These are phyloP conservation scores for Rhabdophis nuchalis DNA, from an alignment of 2,797 vertebrate species.

Conservation along the genomic window DNA sequence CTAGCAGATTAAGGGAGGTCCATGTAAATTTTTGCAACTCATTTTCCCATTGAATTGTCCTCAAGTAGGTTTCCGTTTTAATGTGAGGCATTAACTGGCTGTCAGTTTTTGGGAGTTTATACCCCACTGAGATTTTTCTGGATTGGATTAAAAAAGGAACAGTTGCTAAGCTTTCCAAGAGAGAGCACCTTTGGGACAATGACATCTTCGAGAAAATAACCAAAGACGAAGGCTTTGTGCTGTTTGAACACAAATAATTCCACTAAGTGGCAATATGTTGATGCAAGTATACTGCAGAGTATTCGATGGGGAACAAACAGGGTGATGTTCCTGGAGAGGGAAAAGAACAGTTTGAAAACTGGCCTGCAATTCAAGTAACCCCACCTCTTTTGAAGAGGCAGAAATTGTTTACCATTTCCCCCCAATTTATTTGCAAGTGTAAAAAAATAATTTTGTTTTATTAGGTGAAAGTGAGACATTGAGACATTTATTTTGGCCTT, in stretches of 20 bases:
- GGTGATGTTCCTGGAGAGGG: conserved; percentile 37
- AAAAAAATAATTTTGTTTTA: conserved; percentile 29
- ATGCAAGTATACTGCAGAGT: conserved; percentile 46
- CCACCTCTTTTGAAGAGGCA: conserved; percentile 30
- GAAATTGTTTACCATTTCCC: conserved; percentile 63
- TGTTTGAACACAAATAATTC: conserved; percentile 59
- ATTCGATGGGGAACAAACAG: conserved; percentile 38
- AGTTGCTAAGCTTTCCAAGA: conserved; percentile 53
- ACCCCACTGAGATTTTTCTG: conserved; percentile 58
- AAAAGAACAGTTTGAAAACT: conserved; percentile 47
- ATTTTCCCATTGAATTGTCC: conserved; percentile 44
- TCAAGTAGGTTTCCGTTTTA: conserved; percentile 57
- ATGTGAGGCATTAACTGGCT: conserved; percentile 48
- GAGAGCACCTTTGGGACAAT: conserved; percentile 63
- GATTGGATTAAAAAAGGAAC: conserved; percentile 44
- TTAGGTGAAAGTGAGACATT: conserved; percentile 54
- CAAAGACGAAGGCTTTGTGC: conserved; percentile 83
- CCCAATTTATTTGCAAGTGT: conserved; percentile 38
- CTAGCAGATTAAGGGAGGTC: conserved; percentile 48
- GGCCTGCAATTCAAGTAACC: conserved; percentile 19
- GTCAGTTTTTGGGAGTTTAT: conserved; percentile 43
- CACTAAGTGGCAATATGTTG: conserved; percentile 69
- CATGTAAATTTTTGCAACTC: conserved; percentile 52
- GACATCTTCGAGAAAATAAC: conserved; percentile 76
- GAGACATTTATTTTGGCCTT: conserved; percentile 44